Evolutionary conservation across 23 tunicate genomes (phyloP), one percentile per base, ranked within the genome.

Genomic region (Botrylloides violaceus): DNA sequence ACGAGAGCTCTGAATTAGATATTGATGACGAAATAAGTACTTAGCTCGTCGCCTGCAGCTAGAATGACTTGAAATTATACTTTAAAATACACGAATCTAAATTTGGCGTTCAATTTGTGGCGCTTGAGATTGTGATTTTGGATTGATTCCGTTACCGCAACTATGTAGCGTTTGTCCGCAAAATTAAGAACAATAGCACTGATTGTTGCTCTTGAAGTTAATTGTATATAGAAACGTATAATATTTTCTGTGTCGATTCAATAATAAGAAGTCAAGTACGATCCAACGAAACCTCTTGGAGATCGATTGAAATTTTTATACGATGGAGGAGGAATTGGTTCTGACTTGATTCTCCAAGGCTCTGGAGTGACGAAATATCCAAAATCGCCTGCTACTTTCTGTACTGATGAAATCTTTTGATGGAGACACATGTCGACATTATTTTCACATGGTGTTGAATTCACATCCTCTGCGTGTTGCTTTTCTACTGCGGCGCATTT

Each of bases 281-380:
- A 37, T 9, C 74, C 74, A 19, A 43, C 74, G 28, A 68, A 68
- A 5, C 74, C 74, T 68, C 47, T 68, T 43, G 74, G 74, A 0
- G 74, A 68, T 31, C 74, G 74, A 68, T 68, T 68, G n/a, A 68
- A 68, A 28, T 68, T 43, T 24, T 39, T 68, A 6, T 36, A n/a
- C 23, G 74, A 30, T 18, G 58, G 58, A 20, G 23, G 21, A 20
- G 74, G 58, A 6, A 43, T 39, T 24, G 56, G 74, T n/a, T 68
- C 74, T 21, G 56, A 24, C 29, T 68, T 68, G 0, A 37, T 32
- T 22, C 37, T 37, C 74, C 74, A 68, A 32, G 74, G 74, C 47
- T 68, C 49, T 5, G 74, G 74, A 21, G 49, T 43, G 0, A 43
- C 56, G 0, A 37, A 43, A 68, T 35, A 60, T 25, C 25, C 30